Base-by-base conservation (phyloP, 1,140 invertebrate genomes). In the Cecropterus lyciades region DNA sequence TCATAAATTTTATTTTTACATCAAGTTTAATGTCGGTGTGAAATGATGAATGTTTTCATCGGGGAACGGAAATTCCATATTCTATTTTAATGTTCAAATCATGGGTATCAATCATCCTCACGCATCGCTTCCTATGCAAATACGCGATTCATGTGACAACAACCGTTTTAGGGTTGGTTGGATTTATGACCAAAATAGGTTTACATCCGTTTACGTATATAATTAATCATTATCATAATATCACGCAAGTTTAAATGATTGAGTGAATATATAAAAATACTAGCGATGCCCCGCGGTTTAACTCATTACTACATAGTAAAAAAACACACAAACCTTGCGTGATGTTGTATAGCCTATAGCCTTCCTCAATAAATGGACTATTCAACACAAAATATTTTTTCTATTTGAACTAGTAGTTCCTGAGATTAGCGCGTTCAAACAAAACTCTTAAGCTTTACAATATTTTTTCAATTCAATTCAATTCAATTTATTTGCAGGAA, bases 71-170 rank as follows among this genome's bases (percentile, higher is more conserved):
- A 73, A 67, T 66, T 52, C 65, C 56, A 53, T 67, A 59, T 57
- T 63, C 60, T 60, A 72, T 49, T 66, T 71, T 45, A 40, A 46
- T 60, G 65, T 49, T 69, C 16, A 69, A 73, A 69, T 67, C 42
- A 17, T 14, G 42, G 69, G 53, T 80, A 82, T 83, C 80, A 80
- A 83, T 83, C 80, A 83, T 80, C 77, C 75, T 66, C 73, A 79
- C 76, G 77, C 68, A 77, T 70, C 72, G 49, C 66, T 72, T 68
- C 37, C 64, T 67, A 69, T 70, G 69, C 76, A 78, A 82, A 79
- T 79, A 77, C 69, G 68, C 69, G 52, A 65, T 67, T 80, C 70
- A 80, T 73, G 63, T 63, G 52, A 65, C 66, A 63, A 55, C 67
- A 71, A 68, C 30, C 45, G 48, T 64, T 51, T 56, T 51, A 40